Percentiles rank a stretch among this genome's conserved stretches.
Evolutionary conservation across 2,888 invertebrate genomes (phyloP).

Genomic region (Phasia obesa): DNA sequence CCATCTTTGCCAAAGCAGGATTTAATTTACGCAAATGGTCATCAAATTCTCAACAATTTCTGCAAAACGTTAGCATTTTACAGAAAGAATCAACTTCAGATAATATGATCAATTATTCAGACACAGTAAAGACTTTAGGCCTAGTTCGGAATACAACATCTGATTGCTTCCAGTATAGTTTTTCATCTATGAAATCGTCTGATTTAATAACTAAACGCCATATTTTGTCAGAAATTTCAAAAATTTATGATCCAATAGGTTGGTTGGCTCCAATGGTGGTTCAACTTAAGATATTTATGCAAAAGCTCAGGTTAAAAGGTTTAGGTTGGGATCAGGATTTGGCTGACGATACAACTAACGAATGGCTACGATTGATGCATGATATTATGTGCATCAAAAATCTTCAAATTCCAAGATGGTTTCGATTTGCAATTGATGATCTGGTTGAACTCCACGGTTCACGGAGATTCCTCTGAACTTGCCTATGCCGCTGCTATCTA

Average conservation of each 20-base stretch:
- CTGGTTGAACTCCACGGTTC: slow-evolving; percentile 57
- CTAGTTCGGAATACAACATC: slow-evolving; percentile 37
- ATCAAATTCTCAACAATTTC: slow-evolving; percentile 44
- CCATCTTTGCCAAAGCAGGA: slow-evolving; percentile 33
- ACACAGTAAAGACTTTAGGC: slow-evolving; percentile 48
- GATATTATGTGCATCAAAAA: background rate
- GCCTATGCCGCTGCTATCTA: slow-evolving; percentile 59
- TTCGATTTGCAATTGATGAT: slow-evolving; percentile 5
- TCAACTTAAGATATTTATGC: slow-evolving; percentile 22
- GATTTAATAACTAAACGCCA: slow-evolving; percentile 50
- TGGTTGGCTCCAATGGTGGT: slow-evolving; percentile 40
- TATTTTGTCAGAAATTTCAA: slow-evolving; percentile 55
- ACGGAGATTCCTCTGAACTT: slow-evolving; percentile 38
- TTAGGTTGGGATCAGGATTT: slow-evolving; percentile 40
- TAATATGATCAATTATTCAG: slow-evolving; percentile 73
- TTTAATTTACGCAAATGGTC: slow-evolving; percentile 54
- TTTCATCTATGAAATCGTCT: background rate
- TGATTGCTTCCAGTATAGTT: slow-evolving; percentile 39
- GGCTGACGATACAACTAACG: background rate
- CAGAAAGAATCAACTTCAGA: slow-evolving; percentile 68
- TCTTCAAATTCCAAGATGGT: slow-evolving; percentile 31
- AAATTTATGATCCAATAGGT: slow-evolving; percentile 54
- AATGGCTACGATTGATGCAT: slow-evolving; percentile 2
- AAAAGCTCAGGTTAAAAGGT: slow-evolving; percentile 46
- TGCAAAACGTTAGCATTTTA: background rate